Evolutionary conservation across 2,888 invertebrate genomes (phyloP), one percentile per base, ranked within the genome.

Genomic region (Helicoverpa assulta): DNA sequence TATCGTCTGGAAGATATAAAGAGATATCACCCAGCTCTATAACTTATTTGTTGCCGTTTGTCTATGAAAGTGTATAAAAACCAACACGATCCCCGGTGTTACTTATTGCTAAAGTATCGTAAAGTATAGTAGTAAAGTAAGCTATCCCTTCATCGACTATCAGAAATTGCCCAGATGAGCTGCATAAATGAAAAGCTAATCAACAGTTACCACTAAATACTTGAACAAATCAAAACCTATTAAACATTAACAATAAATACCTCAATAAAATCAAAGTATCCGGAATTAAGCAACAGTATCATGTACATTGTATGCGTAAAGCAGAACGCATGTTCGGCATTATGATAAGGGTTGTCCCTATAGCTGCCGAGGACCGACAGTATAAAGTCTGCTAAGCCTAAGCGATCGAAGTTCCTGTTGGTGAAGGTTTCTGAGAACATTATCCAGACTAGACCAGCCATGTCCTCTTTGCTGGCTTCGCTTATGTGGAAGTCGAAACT

Each of bases 291-390:
- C 26, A 82, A 84, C 21, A 97, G 85, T 43, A 97, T 96, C 71
- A 96, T 88, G 77, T 92, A 97, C 96, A 97, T 96, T 56, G 96
- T 96, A 85, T 97, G 97, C 0, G 96, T 95, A 62, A 97, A 97
- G 64, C 95, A 96, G 87, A 97, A 97, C 0, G 96, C 97, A 78
- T 97, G 97, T 62, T 96, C 96, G 1, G 96, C 96, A 86, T 97
- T 97, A 81, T 97, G 97, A 81, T 97, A 97, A 0, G 96, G 95
- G 78, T 96, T 96, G 51, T 91, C 78, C 4, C 96, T 89, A 81
- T 97, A 97, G 70, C 92, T 91, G 18, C 83, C 71, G 0, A 95
- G 86, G 1, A 96, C 90, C 0, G 96, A 95, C 14, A 97, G 88
- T 0, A 96, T 89, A 82, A 96, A 97, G 81, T 95, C 92, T 0